These are phyloP conservation scores for Bombus affinis DNA, from an alignment of 1,140 invertebrate species.

Conservation along the genomic window DNA sequence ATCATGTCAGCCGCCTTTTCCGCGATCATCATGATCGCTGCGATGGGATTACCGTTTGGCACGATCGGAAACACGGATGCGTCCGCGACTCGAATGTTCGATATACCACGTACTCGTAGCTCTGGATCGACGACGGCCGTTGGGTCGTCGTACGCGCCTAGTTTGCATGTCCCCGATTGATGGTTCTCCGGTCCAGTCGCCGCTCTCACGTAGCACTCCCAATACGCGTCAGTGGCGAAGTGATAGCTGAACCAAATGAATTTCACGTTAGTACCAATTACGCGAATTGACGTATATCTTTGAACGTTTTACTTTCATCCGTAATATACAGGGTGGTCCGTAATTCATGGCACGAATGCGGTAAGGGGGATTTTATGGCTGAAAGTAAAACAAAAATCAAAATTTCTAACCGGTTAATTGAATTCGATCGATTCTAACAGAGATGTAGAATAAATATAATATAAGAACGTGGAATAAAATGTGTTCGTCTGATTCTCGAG, in stretches of 20 bases:
- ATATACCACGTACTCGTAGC: slow-evolving; percentile 81
- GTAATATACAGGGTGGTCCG: no score
- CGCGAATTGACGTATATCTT: no score
- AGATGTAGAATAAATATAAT: no score
- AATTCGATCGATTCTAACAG: no score
- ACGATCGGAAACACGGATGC: slow-evolving; percentile 84
- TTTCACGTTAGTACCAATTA: background rate
- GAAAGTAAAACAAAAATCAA: no score
- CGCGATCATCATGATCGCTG: slow-evolving; percentile 83
- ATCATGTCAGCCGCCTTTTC: slow-evolving; percentile 84
- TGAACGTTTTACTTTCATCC: no score
- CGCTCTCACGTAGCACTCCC: slow-evolving; percentile 80
- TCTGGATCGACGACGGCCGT: slow-evolving; percentile 82
- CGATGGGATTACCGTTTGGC: slow-evolving; percentile 82
- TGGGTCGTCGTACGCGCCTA: slow-evolving; percentile 79
- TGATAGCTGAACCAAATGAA: slow-evolving; percentile 71
- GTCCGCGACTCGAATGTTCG: slow-evolving; percentile 83
- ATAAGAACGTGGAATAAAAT: no score
- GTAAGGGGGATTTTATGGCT: no score
- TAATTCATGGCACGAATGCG: no score
- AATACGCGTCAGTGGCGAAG: slow-evolving; percentile 82
- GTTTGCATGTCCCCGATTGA: slow-evolving; percentile 83
- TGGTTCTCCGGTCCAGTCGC: slow-evolving; percentile 81
- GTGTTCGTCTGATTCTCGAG: no score
- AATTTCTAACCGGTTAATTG: no score